phyloP scores from a whole-genome alignment of 1,140 invertebrate species.

The Magallana angulata region DNA sequence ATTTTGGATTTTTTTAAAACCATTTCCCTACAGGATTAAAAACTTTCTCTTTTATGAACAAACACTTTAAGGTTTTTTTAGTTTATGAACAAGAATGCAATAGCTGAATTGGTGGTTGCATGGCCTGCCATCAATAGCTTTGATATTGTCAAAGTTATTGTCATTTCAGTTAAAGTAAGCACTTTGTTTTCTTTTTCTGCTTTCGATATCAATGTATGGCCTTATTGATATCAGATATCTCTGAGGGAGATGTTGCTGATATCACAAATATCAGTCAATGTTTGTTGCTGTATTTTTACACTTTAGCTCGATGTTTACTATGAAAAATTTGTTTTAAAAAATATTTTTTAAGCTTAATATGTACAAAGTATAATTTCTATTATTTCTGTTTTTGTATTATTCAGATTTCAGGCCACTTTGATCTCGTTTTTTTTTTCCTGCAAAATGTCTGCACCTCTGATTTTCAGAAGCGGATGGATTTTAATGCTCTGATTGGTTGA shows the following conservation, averaged over 20 bases:
- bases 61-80: too few species aligned
- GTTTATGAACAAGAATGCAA: too few species aligned
- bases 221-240: neutral
- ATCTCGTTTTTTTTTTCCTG: neutral
- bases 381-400: neutral
- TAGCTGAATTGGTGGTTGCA: too few species aligned
- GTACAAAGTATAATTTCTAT: neutral
- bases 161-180: neutral
- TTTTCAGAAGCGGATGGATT: slow-evolving; percentile 29
- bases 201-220: neutral
- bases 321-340: neutral
- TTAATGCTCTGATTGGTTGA: slow-evolving; percentile 55
- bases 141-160: neutral
- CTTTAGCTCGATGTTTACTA: neutral
- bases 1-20: too few species aligned
- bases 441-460: neutral
- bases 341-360: neutral
- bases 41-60: too few species aligned
- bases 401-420: neutral
- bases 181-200: neutral
- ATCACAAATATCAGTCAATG: neutral
- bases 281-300: neutral
- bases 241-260: neutral
- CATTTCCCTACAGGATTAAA: too few species aligned
- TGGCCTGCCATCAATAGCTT: too few species aligned